Conservation (phyloP, 2,113 vertebrate species). For the Acrocephalus kingi region DNA sequence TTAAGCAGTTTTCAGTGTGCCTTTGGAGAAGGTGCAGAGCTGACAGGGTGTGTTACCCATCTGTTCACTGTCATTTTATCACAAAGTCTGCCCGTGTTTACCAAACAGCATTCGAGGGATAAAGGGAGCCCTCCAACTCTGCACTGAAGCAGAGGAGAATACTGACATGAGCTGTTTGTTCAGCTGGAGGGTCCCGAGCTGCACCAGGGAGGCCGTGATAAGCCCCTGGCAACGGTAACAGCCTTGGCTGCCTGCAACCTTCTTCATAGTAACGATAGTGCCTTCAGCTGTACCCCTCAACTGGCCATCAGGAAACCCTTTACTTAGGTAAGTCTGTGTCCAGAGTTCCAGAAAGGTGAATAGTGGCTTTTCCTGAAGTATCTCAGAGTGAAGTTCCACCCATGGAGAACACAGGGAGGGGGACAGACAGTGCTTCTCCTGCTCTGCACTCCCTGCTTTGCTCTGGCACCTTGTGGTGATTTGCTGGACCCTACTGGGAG, state of each 20-base stretch:
- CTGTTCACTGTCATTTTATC: not conserved
- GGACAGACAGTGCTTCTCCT: not conserved
- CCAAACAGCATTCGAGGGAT: not conserved
- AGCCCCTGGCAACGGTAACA: not conserved
- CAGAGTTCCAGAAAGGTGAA: not conserved
- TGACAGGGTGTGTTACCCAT: no score
- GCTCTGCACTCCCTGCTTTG: rapidly evolving
- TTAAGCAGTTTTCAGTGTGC: not conserved
- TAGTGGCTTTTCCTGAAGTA: not conserved
- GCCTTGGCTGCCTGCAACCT: not conserved
- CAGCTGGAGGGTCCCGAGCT: not conserved
- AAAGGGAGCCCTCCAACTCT: not conserved
- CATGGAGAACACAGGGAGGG: not conserved
- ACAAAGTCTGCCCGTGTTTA: not conserved
- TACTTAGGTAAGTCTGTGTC: not conserved
- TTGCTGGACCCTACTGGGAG: not conserved
- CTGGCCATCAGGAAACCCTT: not conserved
- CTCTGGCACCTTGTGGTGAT: not conserved
- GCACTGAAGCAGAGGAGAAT: not conserved
- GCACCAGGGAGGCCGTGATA: not conserved
- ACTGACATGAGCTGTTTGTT: not conserved
- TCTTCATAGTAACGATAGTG: not conserved
- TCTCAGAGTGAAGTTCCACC: not conserved
- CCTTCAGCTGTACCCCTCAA: not conserved
- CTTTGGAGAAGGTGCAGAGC: not conserved